Conservation (phyloP, 2,888 invertebrate species). For the Meteorus colon region DNA sequence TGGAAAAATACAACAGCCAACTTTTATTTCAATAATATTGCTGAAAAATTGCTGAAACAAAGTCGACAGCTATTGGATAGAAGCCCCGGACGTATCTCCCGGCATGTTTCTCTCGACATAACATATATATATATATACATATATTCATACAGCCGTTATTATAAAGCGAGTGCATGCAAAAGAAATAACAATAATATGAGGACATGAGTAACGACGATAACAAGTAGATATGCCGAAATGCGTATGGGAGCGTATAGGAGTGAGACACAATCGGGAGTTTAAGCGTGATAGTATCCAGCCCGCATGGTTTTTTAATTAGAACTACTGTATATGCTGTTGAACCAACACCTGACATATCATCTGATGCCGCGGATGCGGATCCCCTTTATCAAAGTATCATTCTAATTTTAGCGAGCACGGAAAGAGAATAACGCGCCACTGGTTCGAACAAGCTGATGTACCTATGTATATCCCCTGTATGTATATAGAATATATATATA, state of each 20-base stretch:
- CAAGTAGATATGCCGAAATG: slow-evolving; percentile 36
- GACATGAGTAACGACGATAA: slow-evolving; percentile 51
- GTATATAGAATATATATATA: neutral
- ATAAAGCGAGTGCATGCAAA: too few species aligned
- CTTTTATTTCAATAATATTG: too few species aligned
- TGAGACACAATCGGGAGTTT: slow-evolving; percentile 47
- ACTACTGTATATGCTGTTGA: slow-evolving; percentile 60
- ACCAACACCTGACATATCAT: slow-evolving; percentile 71
- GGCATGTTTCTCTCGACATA: too few species aligned
- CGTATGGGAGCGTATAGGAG: slow-evolving; percentile 9
- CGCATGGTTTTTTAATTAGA: slow-evolving; percentile 74
- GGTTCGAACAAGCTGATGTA: neutral
- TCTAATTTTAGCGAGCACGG: slow-evolving; percentile 69
- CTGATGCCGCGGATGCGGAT: slow-evolving; percentile 55
- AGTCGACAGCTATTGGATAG: too few species aligned
- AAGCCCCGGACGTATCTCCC: too few species aligned
- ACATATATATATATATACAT: too few species aligned
- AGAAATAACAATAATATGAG: slow-evolving; percentile 63
- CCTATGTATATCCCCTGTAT: neutral
- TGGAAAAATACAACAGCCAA: too few species aligned
- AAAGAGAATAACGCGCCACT: slow-evolving; percentile 61
- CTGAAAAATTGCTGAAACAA: too few species aligned
- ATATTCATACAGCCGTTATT: too few species aligned
- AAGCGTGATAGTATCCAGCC: slow-evolving; percentile 54
- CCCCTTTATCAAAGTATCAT: slow-evolving; percentile 73